Conservation (phyloP, 1,140 invertebrate species). For the Ostrea edulis region DNA sequence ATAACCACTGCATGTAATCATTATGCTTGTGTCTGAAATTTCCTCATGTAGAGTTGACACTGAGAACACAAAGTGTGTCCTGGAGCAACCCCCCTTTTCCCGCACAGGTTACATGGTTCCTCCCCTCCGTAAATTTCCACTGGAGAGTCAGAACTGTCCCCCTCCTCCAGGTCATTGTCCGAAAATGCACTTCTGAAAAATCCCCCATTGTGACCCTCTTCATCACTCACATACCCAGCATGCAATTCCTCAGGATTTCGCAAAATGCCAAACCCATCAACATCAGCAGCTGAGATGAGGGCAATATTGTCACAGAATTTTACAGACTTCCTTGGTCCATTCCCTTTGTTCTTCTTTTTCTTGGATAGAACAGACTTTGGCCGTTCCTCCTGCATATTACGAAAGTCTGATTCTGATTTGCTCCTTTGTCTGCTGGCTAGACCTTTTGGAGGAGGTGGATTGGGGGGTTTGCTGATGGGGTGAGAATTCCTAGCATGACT, state of each 20-base stretch:
- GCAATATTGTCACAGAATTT: conserved; percentile 70
- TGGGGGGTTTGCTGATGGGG: conserved; percentile 27
- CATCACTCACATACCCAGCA: conserved; percentile 67
- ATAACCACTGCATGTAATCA: not conserved
- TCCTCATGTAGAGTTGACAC: conserved; percentile 70
- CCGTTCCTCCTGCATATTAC: conserved; percentile 56
- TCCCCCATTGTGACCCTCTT: conserved; percentile 58
- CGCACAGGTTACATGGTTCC: conserved; percentile 67
- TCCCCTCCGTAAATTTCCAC: conserved; percentile 53
- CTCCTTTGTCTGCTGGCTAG: conserved; percentile 60
- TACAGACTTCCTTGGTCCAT: conserved; percentile 65
- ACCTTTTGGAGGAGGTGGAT: not conserved
- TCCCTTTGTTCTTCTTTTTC: conserved; percentile 64
- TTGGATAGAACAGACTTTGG: conserved; percentile 68
- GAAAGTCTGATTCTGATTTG: conserved; percentile 69
- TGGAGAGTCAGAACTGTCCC: conserved; percentile 63
- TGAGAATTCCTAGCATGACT: conserved; percentile 33
- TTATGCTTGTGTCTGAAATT: conserved; percentile 54
- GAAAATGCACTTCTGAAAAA: conserved; percentile 50
- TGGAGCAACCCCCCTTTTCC: conserved; percentile 61
- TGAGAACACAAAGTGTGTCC: conserved; percentile 66
- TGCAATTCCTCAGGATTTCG: conserved; percentile 56
- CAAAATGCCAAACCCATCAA: conserved; percentile 26
- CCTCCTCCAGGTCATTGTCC: conserved; percentile 65
- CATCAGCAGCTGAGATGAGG: conserved; percentile 53